A percentile compares a stretch with the other conserved stretches of the same genome.
Conservation (phyloP, 2,113 vertebrate genomes). For the Rhinoderma darwinii region DNA sequence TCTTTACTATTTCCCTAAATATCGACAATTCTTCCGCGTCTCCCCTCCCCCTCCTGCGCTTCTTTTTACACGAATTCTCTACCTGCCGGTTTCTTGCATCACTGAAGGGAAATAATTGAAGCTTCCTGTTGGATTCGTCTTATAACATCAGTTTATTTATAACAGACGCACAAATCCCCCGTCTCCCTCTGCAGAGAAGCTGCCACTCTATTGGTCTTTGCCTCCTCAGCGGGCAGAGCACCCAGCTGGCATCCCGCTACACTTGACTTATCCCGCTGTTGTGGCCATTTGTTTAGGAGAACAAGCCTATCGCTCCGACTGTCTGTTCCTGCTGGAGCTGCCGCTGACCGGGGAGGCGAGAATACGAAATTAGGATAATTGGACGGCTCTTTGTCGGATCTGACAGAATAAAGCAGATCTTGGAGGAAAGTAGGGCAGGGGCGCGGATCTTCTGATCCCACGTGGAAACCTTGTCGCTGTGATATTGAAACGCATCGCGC, state of each 20-base stretch:
- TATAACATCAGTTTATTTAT: not conserved
- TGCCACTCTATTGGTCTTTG: conserved; percentile 1
- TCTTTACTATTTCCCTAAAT: not conserved
- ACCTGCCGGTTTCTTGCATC: conserved; percentile 6
- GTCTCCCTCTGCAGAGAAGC: not conserved
- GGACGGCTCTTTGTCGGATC: conserved; percentile 26
- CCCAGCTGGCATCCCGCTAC: conserved; percentile 16
- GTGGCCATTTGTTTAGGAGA: not conserved
- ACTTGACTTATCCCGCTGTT: not conserved
- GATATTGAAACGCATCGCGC: not conserved
- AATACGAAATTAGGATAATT: conserved; percentile 58
- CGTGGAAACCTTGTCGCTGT: not conserved
- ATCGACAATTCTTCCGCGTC: not conserved
- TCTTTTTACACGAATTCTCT: not conserved
- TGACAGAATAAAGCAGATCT: not conserved
- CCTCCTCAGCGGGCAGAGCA: not conserved
- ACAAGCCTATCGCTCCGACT: conserved; percentile 53
- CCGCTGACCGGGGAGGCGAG: conserved; percentile 14
- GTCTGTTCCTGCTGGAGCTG: conserved; percentile 11
- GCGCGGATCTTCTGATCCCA: not conserved
- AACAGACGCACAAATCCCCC: not conserved
- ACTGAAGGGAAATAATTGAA: conserved; percentile 23
- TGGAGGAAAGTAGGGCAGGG: conserved; percentile 20
- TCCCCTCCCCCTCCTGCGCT: not conserved
- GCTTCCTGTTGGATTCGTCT: conserved; percentile 3